Evolutionary conservation across 2,113 vertebrate genomes (phyloP).

Genomic region (Sturnus vulgaris): DNA sequence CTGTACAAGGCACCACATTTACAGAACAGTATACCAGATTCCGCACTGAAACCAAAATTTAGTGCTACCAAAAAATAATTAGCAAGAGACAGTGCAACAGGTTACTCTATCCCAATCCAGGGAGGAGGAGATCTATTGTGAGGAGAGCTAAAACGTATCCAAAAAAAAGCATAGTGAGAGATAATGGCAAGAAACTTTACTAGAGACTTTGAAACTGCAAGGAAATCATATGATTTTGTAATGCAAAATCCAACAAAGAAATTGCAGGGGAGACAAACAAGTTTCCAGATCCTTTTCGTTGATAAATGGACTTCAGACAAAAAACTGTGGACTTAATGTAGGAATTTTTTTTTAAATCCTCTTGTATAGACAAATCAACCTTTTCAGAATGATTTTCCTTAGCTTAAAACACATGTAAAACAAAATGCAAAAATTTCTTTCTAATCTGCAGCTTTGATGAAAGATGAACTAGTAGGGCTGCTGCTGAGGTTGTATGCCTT

Average conservation of each 20-base stretch:
- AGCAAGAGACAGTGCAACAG: background rate
- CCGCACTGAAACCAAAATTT: background rate
- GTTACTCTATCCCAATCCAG: background rate
- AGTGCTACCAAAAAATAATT: background rate
- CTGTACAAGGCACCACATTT: fast-evolving
- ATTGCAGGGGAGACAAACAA: background rate
- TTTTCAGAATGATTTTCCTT: background rate
- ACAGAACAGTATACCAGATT: background rate
- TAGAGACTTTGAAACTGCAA: background rate
- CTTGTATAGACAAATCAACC: background rate
- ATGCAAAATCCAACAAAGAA: background rate
- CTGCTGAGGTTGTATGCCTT: background rate
- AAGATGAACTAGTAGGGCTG: background rate
- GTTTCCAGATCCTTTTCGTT: background rate
- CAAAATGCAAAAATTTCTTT: background rate
- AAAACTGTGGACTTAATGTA: background rate
- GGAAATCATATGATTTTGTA: background rate
- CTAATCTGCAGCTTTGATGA: background rate
- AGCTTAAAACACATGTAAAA: background rate
- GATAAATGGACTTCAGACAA: background rate
- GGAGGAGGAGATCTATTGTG: background rate
- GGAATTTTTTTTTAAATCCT: background rate
- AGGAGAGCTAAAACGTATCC: background rate
- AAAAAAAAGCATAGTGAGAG: background rate
- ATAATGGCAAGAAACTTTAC: background rate